Base-by-base conservation (phyloP, 1,140 invertebrate genomes). In the Heterodera carotae region DNA sequence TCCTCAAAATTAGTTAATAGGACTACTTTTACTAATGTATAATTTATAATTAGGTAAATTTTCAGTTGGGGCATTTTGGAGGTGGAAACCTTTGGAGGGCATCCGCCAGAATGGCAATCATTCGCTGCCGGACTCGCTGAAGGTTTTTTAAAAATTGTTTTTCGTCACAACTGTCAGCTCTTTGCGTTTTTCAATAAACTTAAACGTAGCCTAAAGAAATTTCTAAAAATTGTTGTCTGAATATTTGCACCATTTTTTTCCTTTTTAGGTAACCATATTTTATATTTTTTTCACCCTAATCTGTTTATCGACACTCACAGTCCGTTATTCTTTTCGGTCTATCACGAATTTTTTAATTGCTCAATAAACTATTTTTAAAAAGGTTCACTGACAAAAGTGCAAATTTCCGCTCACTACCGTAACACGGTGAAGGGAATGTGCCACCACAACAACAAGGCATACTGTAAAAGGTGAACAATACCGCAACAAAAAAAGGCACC, bases 71-170 rank as follows among this genome's bases (percentile, higher is more conserved):
- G 84, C 31, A 80, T 82, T 43, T 81, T 86, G 15, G 85, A 86
- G 75, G 75, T 86, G 39, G 86, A 86, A 71, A 86, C 85, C 0
- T 86, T 87, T 76, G 39, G 53, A 8, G 69, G 76, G 25, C 79
- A 74, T 66, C 25, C 79, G 7, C 59, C 82, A 29, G 84, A 88
- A 76, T 74, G 84, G 34, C 85, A 86, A 76, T 85, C 85, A 7
- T 86, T 83, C 75, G 86, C 86, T 10, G 85, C 85, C 60, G 85
- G 85, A 69, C 77, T 88, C 25, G 81, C 83, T 34, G 85, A 86
- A 78, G 85, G 85, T 72, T 60, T 60, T 29, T 77, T 27, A n/a
- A n/a, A n/a, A n/a, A n/a, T 12, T 56, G 68, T 81, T 31, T 27
- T 60, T 34, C 27, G 15, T 27, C 25, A n/a, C n/a, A n/a, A n/a